These are phyloP conservation scores for Drosophila persimilis DNA, from an alignment of 1,140 invertebrate species.

Conservation along the genomic window DNA sequence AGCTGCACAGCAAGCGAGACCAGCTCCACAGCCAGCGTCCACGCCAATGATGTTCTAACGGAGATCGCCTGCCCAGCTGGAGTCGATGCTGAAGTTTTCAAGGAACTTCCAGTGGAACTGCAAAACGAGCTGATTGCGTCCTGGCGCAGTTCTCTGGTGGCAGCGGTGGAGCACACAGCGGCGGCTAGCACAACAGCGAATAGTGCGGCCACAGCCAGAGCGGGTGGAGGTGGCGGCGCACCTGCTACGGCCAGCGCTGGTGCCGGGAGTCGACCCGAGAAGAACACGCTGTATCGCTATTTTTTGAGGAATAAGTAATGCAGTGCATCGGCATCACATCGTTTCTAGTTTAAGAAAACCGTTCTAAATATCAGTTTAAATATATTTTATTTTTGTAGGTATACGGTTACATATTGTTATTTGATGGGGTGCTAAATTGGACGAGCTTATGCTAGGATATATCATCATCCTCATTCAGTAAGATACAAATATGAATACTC, in stretches of 20 bases:
- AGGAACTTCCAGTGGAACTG: conserved; percentile 85
- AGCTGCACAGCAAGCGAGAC: conserved; percentile 12
- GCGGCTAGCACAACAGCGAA: conserved; percentile 12
- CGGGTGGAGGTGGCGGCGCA: conserved; percentile 3
- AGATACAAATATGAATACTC: conserved; percentile 26
- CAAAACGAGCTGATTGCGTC: conserved; percentile 86
- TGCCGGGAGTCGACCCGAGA: conserved; percentile 67
- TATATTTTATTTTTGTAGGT: conserved; percentile 63
- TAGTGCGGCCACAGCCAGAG: conserved; percentile 14
- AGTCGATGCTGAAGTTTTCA: conserved; percentile 86
- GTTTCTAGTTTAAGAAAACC: conserved; percentile 20
- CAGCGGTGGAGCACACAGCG: conserved; percentile 60
- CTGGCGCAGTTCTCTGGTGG: conserved; percentile 84
- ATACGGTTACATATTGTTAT: conserved; percentile 40
- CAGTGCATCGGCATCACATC: conserved; percentile 31
- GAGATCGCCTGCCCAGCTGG: conserved; percentile 84
- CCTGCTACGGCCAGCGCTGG: conserved; percentile 30
- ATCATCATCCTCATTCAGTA: not conserved
- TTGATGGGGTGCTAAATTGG: not conserved
- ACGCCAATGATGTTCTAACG: conserved; percentile 51
- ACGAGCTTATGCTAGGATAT: conserved; percentile 25
- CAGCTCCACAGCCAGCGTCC: conserved; percentile 13
- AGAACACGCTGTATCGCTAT: conserved; percentile 86
- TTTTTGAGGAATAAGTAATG: conserved; percentile 86
- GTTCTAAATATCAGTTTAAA: conserved; percentile 35